A percentile compares a stretch with the other conserved stretches of the same genome.
Conservation (phyloP, 2,797 vertebrate genomes). For the Melanotaenia parkinsoni region DNA sequence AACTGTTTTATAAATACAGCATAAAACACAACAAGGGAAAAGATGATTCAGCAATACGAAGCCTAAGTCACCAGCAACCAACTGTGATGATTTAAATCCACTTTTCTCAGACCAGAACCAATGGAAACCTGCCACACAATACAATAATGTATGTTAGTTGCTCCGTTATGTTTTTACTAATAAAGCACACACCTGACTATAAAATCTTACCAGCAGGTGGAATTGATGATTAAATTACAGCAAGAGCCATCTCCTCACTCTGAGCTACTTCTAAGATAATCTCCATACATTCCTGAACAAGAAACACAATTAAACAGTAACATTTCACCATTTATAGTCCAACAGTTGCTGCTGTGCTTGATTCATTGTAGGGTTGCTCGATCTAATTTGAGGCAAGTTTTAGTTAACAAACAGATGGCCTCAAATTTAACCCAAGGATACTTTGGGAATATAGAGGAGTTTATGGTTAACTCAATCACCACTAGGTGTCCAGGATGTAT, state of each 20-base stretch:
- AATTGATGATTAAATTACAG: conserved; percentile 13
- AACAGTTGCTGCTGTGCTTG: too few relatives aligned
- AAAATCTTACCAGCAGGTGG: conserved; percentile 22
- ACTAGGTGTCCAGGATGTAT: background rate
- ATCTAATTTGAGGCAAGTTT: too few relatives aligned
- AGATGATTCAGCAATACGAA: background rate
- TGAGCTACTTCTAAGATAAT: conserved; percentile 8
- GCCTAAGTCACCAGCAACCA: conserved; percentile 11
- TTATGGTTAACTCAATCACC: background rate
- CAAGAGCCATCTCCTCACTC: background rate
- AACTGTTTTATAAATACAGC: background rate
- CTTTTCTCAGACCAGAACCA: background rate
- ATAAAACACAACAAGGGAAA: conserved; percentile 11
- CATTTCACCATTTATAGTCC: background rate
- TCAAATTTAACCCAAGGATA: too few relatives aligned
- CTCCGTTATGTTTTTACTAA: background rate
- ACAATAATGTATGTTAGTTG: background rate
- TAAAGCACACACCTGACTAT: conserved; percentile 3
- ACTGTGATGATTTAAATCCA: conserved; percentile 2
- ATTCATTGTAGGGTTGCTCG: background rate
- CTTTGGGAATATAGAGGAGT: background rate
- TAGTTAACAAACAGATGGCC: too few relatives aligned
- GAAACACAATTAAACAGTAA: conserved; percentile 4
- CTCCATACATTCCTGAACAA: conserved; percentile 4
- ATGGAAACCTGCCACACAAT: background rate